Percentiles rank a stretch among this genome's conserved stretches.
phyloP scores from a whole-genome alignment of 2,888 invertebrate genomes.

The Clanis bilineata region DNA sequence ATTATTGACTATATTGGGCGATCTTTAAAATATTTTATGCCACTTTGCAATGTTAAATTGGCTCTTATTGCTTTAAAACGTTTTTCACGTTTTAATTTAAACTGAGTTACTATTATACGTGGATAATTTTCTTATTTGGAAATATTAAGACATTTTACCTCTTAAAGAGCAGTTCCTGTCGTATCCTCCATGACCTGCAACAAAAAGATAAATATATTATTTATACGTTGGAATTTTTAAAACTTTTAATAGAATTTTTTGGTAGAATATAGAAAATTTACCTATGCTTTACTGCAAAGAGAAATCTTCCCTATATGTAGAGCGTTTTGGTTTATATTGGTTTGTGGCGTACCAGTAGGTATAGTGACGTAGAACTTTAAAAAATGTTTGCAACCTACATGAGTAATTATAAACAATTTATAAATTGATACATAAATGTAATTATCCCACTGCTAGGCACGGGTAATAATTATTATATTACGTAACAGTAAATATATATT shows the following conservation, averaged over 20 bases:
- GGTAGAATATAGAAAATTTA: not conserved
- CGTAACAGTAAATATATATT: too few species aligned
- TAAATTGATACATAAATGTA: too few species aligned
- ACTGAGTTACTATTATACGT: not conserved
- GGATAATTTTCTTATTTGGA: not conserved
- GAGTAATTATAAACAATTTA: too few species aligned
- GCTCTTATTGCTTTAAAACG: not conserved
- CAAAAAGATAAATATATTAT: not conserved
- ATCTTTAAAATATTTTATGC: not conserved
- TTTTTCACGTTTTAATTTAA: not conserved
- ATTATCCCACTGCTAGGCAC: too few species aligned
- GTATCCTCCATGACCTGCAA: not conserved
- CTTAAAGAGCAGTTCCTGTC: not conserved
- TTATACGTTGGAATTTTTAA: not conserved
- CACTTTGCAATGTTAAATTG: not conserved
- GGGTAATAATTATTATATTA: too few species aligned
- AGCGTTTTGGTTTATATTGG: not conserved
- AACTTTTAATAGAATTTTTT: not conserved
- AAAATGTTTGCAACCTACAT: too few species aligned
- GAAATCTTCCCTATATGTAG: not conserved
- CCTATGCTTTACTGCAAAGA: not conserved
- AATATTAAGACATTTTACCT: not conserved
- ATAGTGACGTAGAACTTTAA: too few species aligned
- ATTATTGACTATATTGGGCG: slow-evolving; percentile 25
- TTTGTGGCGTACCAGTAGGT: too few species aligned